These are phyloP conservation scores for Cynoglossus semilaevis DNA, from an alignment of 2,113 vertebrate species.

Conservation along the genomic window DNA sequence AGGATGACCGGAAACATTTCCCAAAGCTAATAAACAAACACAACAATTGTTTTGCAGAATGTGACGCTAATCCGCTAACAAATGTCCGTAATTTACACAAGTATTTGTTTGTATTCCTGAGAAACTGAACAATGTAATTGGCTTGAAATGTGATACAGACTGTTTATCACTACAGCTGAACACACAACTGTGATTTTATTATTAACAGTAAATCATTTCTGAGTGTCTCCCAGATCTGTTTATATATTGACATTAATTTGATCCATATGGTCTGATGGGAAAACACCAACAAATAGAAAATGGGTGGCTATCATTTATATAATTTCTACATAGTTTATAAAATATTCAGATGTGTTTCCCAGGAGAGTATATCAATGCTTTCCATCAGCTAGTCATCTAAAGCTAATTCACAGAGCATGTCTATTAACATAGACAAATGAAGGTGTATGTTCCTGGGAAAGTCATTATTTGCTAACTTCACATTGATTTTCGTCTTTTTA, in stretches of 20 bases:
- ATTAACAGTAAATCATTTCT: constrained; percentile 55
- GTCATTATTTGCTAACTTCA: no score
- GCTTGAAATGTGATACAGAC: constrained; percentile 13
- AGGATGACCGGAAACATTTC: constrained; percentile 25
- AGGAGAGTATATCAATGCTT: neutral
- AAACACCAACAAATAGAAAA: constrained; percentile 31
- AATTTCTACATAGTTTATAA: constrained; percentile 19
- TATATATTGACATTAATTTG: constrained; percentile 53
- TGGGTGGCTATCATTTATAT: constrained; percentile 28
- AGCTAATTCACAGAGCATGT: no score
- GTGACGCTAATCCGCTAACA: constrained; percentile 31
- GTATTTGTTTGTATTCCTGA: constrained; percentile 30
- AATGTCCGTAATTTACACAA: constrained; percentile 31
- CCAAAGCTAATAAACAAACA: constrained; percentile 48
- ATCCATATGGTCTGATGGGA: constrained; percentile 52
- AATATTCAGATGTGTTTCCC: constrained; percentile 15
- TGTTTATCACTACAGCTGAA: constrained; percentile 23
- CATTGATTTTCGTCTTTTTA: no score
- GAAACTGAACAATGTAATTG: constrained; percentile 25
- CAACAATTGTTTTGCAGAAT: constrained; percentile 39
- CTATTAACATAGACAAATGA: no score
- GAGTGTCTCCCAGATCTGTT: constrained; percentile 32
- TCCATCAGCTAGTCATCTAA: neutral
- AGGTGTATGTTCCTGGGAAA: no score
- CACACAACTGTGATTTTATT: constrained; percentile 44